These are phyloP conservation scores for Anoplolepis gracilipes DNA, from an alignment of 1,140 invertebrate genomes.

Conservation along the genomic window DNA sequence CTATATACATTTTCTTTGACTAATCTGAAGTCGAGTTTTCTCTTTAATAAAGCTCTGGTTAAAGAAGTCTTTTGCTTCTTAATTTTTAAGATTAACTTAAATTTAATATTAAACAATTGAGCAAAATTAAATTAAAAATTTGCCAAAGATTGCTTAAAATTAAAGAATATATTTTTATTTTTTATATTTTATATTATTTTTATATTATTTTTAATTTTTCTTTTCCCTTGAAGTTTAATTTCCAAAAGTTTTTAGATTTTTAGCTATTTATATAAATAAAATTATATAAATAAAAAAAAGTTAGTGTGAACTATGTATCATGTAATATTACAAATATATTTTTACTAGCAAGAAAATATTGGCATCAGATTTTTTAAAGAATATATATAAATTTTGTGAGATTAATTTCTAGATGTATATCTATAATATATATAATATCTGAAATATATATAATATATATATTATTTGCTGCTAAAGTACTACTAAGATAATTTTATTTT, in stretches of 20 bases:
- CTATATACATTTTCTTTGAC: neutral
- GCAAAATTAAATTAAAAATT: neutral
- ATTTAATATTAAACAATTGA: neutral
- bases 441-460: slow-evolving; percentile 26
- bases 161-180: slow-evolving; percentile 34
- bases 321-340: neutral
- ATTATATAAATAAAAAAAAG: slow-evolving; percentile 9
- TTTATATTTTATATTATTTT: no score
- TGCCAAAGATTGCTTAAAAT: neutral
- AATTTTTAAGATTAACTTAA: slow-evolving; percentile 19
- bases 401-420: slow-evolving; percentile 11
- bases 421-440: neutral
- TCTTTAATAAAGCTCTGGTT: slow-evolving; percentile 22
- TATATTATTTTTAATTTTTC: neutral
- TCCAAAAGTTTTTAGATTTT: neutral
- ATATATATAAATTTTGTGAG: slow-evolving; percentile 15
- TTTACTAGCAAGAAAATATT: neutral
- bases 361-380: neutral
- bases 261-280: neutral
- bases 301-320: neutral
- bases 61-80: neutral
- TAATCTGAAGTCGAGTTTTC: neutral
- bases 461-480: slow-evolving; percentile 29
- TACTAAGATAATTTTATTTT: slow-evolving; percentile 76
- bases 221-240: slow-evolving; percentile 2